phyloP scores from a whole-genome alignment of 2,797 vertebrate genomes.

The Eulemur mongoz region DNA sequence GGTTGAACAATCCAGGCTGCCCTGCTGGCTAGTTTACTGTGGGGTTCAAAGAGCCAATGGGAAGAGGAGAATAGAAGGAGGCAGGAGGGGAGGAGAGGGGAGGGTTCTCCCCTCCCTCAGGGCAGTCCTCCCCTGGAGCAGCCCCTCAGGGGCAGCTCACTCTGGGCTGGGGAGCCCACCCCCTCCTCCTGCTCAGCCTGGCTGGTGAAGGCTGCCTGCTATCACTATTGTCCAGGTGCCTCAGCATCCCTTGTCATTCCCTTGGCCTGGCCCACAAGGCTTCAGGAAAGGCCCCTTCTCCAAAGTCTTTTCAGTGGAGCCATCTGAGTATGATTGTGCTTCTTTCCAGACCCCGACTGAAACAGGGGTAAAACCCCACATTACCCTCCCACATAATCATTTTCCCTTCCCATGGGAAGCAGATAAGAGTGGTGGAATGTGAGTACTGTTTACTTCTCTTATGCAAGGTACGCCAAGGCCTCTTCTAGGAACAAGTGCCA shows the following conservation, averaged over 20 bases:
- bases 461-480: neutral
- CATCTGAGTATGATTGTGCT: neutral
- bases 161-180: neutral
- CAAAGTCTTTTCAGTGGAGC: neutral
- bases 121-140: neutral
- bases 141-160: neutral
- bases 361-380: neutral
- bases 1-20: neutral
- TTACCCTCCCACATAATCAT: neutral
- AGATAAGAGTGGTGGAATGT: neutral
- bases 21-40: neutral
- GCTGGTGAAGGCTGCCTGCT: neutral
- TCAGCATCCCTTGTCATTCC: neutral
- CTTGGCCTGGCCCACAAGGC: neutral
- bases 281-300: neutral
- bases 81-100: too few relatives aligned
- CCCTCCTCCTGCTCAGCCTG: neutral
- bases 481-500: neutral
- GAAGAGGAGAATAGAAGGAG: neutral
- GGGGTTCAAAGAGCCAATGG: neutral
- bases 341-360: neutral
- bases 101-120: neutral
- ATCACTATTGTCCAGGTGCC: neutral
- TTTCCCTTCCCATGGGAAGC: neutral
- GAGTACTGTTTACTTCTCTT: neutral